Evolutionary conservation across 2,113 vertebrate species (phyloP), one percentile per base, ranked within the genome.

Genomic region (Vicugna pacos): DNA sequence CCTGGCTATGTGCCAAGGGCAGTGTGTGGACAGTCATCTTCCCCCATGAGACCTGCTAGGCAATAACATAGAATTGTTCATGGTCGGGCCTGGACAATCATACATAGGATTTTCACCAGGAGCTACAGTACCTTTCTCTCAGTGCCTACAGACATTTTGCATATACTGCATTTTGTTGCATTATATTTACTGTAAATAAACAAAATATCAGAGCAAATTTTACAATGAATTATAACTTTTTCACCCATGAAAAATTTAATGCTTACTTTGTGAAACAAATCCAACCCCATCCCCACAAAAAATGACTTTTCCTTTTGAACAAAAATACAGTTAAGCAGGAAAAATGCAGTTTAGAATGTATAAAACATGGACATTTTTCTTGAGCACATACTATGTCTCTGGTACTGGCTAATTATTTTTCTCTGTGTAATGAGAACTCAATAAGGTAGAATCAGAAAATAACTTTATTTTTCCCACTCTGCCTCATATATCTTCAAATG

Each of bases 381-480:
- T 28, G 13, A 90, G 5, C 28, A 30, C 50, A n/a, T 80, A 42
- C 10, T 60, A 30, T 81, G 17, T n/a, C 1, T 2, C 22, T 85
- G 17, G 17, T 26, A 75, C 2, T 75, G 5, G 6, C 16, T 73
- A 28, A 58, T n/a, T 69, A 76, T 22, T 86, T 50, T 85, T 54
- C 35, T 24, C 48, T 81, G 26, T 64, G 20, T n/a, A 50, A 6
- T 67, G 26, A 70, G n/a, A 35, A 32, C 14, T 50, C 26, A 24
- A 38, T 56, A 48, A 50, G 8, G 32, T 87, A 35, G 10, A 95
- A 82, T n/a, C 15, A 52, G 46, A 93, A 79, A 91, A 73, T 15
- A 84, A 19, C 14, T 90, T 38, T 19, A 26, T 24, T 85, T 52
- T 95, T 46, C 10, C 28, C 3, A 42, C 22, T 58, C 10, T 89